A percentile compares a stretch with the other conserved stretches of the same genome.
Conservation (phyloP, 2,888 invertebrate species). For the Cerastis rubricosa region DNA sequence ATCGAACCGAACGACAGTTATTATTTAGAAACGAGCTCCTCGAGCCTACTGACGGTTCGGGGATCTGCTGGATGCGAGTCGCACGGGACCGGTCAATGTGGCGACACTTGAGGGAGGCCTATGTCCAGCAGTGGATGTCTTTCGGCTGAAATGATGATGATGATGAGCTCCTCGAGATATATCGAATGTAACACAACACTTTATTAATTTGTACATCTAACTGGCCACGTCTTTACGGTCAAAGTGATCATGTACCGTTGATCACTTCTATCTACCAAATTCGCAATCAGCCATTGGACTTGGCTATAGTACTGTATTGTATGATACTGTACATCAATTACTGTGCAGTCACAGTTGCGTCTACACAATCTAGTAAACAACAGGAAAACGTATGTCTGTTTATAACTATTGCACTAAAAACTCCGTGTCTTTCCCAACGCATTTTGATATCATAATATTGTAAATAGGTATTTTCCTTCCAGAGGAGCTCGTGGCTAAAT, state of each 20-base stretch:
- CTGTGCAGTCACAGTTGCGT: constrained; percentile 24
- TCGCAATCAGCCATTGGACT: constrained; percentile 53
- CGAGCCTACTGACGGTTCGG: too few species aligned
- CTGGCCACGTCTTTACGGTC: constrained; percentile 32
- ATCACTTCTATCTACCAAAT: constrained; percentile 38
- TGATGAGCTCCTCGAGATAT: too few species aligned
- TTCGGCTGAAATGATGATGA: too few species aligned
- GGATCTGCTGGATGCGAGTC: too few species aligned
- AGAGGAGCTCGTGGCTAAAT: too few species aligned
- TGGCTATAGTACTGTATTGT: constrained; percentile 12
- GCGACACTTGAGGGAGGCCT: too few species aligned
- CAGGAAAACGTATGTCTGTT: constrained; percentile 46
- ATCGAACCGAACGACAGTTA: too few species aligned
- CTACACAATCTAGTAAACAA: constrained; percentile 19
- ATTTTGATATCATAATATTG: constrained; percentile 6
- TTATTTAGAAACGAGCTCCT: too few species aligned
- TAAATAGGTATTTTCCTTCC: constrained; percentile 14
- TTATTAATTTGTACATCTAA: constrained; percentile 29
- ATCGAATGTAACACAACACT: not conserved
- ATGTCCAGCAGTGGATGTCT: too few species aligned
- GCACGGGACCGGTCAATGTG: too few species aligned
- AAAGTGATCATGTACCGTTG: constrained; percentile 52
- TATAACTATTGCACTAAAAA: constrained; percentile 18
- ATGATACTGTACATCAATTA: constrained; percentile 33
- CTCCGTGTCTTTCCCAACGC: constrained; percentile 14